Percentiles rank a stretch among this genome's conserved stretches.
phyloP scores from a whole-genome alignment of 64 coral and sea anemone species.

The Montipora capricornis region DNA sequence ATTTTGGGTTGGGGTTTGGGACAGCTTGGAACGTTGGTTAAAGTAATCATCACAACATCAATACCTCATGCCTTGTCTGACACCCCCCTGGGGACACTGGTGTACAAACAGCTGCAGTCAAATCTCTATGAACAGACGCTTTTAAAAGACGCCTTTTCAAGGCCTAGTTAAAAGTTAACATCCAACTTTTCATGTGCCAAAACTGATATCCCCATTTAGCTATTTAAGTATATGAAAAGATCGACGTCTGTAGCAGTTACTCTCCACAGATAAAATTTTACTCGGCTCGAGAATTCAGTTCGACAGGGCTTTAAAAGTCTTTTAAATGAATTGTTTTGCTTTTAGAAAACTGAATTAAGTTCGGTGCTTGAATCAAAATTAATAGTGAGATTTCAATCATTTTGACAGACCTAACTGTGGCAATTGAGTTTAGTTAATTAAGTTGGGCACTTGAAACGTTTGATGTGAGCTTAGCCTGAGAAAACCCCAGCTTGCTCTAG shows the following conservation, averaged over 20 bases:
- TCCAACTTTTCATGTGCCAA: constrained; percentile 10
- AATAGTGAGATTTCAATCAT: constrained; percentile 3
- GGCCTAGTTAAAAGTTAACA: constrained; percentile 10
- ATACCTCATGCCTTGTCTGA: no score
- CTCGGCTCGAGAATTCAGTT: constrained; percentile 1
- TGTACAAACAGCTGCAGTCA: no score
- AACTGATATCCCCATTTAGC: background rate
- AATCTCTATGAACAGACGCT: no score
- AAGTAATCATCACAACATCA: no score
- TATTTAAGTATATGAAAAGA: background rate
- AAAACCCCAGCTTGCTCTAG: background rate
- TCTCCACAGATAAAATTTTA: background rate
- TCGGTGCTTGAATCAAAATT: background rate
- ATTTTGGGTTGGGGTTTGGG: no score
- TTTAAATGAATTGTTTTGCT: constrained; percentile 13
- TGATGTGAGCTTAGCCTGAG: constrained; percentile 8
- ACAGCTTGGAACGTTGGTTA: no score
- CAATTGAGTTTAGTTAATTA: constrained; percentile 1
- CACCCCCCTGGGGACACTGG: no score
- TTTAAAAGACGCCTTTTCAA: background rate
- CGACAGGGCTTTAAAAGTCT: background rate
- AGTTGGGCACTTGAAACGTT: background rate
- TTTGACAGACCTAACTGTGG: constrained; percentile 3
- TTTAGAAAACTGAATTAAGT: background rate
- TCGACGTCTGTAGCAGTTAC: background rate